Conservation (phyloP, 2,888 invertebrate genomes). For the Mactromeris polynyma region DNA sequence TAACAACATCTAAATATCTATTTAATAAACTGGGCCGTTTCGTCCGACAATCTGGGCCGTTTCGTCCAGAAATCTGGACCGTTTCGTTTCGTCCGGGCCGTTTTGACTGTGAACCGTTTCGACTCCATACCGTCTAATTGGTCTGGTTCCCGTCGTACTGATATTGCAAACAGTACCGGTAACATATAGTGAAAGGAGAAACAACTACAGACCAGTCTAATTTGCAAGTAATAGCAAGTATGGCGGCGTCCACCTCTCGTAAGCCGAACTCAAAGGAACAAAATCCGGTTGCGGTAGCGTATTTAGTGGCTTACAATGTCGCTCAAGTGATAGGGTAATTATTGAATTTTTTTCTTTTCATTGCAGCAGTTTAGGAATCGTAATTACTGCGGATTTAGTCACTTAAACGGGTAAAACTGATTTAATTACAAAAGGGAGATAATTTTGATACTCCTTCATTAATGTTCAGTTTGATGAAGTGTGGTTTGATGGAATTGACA, state of each 20-base stretch:
- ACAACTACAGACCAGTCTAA: neutral
- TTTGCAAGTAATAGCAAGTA: constrained; percentile 46
- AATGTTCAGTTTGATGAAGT: neutral
- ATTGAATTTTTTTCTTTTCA: neutral
- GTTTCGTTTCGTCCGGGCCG: too few relatives aligned
- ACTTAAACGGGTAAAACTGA: neutral
- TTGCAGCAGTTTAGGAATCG: neutral
- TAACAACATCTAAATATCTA: too few relatives aligned
- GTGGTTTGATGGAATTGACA: neutral
- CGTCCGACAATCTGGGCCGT: too few relatives aligned
- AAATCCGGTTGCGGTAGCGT: constrained; percentile 69
- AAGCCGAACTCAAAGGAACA: constrained; percentile 55
- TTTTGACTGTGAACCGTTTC: too few relatives aligned
- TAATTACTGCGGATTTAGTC: neutral
- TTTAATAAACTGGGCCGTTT: too few relatives aligned
- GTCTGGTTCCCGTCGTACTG: too few relatives aligned
- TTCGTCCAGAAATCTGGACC: too few relatives aligned
- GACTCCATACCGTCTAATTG: too few relatives aligned
- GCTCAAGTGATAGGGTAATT: constrained; percentile 78
- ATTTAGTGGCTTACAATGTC: constrained; percentile 82
- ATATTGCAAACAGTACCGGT: too few relatives aligned
- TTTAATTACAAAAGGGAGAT: neutral
- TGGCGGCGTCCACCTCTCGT: constrained; percentile 68
- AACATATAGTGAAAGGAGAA: too few relatives aligned
- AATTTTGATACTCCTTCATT: neutral